Conservation (phyloP, 2,113 vertebrate species). For the Sturnus vulgaris region DNA sequence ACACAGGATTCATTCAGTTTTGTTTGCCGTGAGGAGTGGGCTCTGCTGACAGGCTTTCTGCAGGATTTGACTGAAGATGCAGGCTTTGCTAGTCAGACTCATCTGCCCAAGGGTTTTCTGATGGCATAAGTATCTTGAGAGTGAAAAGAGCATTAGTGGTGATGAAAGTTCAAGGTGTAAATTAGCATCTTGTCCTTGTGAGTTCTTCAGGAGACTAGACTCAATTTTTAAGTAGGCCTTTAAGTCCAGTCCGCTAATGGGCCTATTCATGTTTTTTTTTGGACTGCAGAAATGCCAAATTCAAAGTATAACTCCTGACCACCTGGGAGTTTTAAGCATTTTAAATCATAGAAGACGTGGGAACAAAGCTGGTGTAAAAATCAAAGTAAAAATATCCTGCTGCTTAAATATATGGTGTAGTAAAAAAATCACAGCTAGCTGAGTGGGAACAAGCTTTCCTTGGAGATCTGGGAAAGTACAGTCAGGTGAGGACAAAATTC, state of each 20-base stretch:
- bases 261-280: background rate
- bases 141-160: background rate
- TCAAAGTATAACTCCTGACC: background rate
- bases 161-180: background rate
- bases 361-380: background rate
- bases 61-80: background rate
- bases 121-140: background rate
- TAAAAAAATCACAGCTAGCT: background rate
- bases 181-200: background rate
- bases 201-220: background rate
- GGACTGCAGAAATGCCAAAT: background rate
- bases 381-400: background rate
- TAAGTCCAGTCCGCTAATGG: background rate
- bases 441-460: background rate
- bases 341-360: background rate
- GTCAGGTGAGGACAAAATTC: background rate
- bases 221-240: background rate
- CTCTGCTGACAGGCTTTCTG: background rate
- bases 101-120: background rate
- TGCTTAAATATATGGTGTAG: background rate
- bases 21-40: background rate
- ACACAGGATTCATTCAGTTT: fast-evolving
- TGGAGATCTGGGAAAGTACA: background rate
- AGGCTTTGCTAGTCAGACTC: background rate
- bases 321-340: background rate